phyloP scores from a whole-genome alignment of 2,888 invertebrate genomes.

The Ceramica pisi region DNA sequence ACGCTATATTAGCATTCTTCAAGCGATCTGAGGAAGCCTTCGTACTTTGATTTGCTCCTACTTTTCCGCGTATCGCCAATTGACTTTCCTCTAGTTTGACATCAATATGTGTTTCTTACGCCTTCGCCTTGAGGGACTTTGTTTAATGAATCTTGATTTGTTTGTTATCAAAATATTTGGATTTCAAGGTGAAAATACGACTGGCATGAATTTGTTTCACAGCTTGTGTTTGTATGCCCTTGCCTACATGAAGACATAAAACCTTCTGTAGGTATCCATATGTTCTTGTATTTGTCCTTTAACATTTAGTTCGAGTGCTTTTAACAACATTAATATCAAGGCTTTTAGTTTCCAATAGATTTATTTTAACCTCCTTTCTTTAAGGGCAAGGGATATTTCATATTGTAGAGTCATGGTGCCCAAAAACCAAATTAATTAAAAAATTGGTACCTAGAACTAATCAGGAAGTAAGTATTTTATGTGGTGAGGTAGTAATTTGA shows the following conservation, averaged over 20 bases:
- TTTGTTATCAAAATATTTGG: slow-evolving; percentile 43
- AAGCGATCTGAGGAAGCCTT: slow-evolving; percentile 63
- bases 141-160: slow-evolving; percentile 50
- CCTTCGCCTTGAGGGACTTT: slow-evolving; percentile 53
- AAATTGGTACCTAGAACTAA: too few relatives aligned
- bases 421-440: neutral
- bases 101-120: slow-evolving; percentile 21
- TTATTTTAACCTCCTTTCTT: neutral
- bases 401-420: neutral
- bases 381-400: neutral
- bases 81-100: slow-evolving; percentile 52
- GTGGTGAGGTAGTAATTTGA: too few relatives aligned
- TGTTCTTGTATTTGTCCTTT: slow-evolving; percentile 15
- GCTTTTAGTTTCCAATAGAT: slow-evolving; percentile 27
- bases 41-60: slow-evolving; percentile 62
- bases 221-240: slow-evolving; percentile 11
- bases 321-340: slow-evolving; percentile 32
- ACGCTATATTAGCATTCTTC: slow-evolving; percentile 67
- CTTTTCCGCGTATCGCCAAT: slow-evolving; percentile 53
- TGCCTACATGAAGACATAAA: neutral
- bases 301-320: slow-evolving; percentile 8
- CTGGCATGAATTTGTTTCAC: slow-evolving; percentile 40
- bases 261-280: neutral
- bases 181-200: slow-evolving; percentile 42
- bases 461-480: too few relatives aligned